These are phyloP conservation scores for Amphiduros pacificus DNA, from an alignment of 2,888 invertebrate species.

Conservation along the genomic window DNA sequence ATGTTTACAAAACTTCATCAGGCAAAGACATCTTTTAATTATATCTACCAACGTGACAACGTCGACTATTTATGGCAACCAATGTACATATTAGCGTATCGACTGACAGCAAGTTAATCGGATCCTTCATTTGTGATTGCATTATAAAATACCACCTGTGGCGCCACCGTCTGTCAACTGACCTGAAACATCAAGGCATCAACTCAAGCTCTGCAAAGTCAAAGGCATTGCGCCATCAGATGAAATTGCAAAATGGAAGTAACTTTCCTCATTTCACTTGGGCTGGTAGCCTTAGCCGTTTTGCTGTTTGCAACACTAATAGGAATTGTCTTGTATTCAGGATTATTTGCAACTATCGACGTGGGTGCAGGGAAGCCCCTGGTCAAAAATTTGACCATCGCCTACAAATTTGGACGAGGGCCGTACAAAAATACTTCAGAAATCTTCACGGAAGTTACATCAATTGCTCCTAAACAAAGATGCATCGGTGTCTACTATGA, in stretches of 20 bases:
- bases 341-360: slow-evolving; percentile 50
- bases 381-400: slow-evolving; percentile 47
- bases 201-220: no score
- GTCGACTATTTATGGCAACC: no score
- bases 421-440: slow-evolving; percentile 59
- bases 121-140: no score
- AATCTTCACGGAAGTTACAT: slow-evolving; percentile 57
- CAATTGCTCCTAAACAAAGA: slow-evolving; percentile 53
- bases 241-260: slow-evolving; percentile 15
- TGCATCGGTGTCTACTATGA: slow-evolving; percentile 62
- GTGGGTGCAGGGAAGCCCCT: slow-evolving; percentile 58
- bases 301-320: slow-evolving; percentile 46
- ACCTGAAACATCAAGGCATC: no score
- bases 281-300: slow-evolving; percentile 42
- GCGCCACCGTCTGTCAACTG: no score
- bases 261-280: slow-evolving; percentile 28
- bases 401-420: slow-evolving; percentile 60
- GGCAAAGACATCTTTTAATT: no score
- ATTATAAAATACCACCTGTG: no score
- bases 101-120: no score
- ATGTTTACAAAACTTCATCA: no score
- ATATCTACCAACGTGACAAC: no score
- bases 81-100: no score
- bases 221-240: no score
- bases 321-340: slow-evolving; percentile 50